These are phyloP conservation scores for Parotia lawesii DNA, from an alignment of 2,113 vertebrate genomes.

Conservation along the genomic window DNA sequence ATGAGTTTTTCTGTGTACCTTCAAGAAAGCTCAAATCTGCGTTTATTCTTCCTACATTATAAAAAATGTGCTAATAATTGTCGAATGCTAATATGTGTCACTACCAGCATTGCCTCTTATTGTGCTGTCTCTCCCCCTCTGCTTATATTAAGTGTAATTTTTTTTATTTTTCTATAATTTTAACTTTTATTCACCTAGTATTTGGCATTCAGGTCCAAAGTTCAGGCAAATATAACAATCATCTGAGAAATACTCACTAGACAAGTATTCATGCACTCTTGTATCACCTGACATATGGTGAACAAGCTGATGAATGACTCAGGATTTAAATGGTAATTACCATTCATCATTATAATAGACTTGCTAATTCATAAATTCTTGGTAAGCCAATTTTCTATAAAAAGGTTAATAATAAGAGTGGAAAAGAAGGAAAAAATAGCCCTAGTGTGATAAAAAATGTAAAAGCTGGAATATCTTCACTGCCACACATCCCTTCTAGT, in stretches of 20 bases:
- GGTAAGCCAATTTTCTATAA: conserved; percentile 80
- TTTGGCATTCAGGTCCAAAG: conserved; percentile 59
- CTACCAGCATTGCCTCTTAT: conserved; percentile 6
- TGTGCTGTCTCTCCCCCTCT: neutral
- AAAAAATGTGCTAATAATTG: neutral
- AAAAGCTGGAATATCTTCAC: conserved; percentile 71
- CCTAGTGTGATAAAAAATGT: conserved; percentile 74
- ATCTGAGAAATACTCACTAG: conserved; percentile 67
- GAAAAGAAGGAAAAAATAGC: conserved; percentile 70
- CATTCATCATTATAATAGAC: conserved; percentile 83
- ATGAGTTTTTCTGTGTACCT: neutral
- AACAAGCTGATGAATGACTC: conserved; percentile 78
- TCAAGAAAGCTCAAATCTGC: neutral
- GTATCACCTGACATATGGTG: conserved; percentile 73
- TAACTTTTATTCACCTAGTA: conserved; percentile 26
- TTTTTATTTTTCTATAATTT: conserved; percentile 32
- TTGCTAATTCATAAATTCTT: conserved; percentile 82
- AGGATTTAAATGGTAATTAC: conserved; percentile 80
- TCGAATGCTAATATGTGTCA: neutral
- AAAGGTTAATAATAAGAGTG: conserved; percentile 79
- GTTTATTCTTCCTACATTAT: neutral
- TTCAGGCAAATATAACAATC: conserved; percentile 72
- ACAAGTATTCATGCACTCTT: conserved; percentile 72
- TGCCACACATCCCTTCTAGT: conserved; percentile 50
- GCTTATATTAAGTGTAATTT: neutral